Evolutionary conservation across 2,797 vertebrate genomes (phyloP).

Genomic region (Euthynnus affinis): DNA sequence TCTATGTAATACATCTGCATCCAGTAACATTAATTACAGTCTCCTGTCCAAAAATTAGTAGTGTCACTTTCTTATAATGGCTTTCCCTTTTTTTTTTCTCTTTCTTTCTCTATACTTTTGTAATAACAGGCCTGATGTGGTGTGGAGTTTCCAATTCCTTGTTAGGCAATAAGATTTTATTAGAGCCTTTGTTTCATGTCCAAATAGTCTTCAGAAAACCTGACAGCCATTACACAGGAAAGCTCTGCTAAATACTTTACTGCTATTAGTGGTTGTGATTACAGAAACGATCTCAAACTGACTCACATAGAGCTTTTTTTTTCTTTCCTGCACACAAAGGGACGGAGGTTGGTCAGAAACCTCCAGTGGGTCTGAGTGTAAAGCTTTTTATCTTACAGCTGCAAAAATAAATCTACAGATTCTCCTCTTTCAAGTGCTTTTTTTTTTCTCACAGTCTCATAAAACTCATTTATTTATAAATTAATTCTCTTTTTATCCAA

Average conservation of each 20-base stretch:
- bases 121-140: conserved; percentile 49
- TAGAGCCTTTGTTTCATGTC: conserved; percentile 28
- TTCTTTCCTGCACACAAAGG: conserved; percentile 31
- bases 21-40: conserved; percentile 59
- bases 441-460: background rate
- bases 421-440: background rate
- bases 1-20: conserved; percentile 30
- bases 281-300: conserved; percentile 62
- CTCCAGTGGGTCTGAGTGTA: background rate
- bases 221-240: conserved; percentile 59
- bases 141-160: conserved; percentile 33
- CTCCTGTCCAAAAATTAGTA: conserved; percentile 55
- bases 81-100: conserved; percentile 63
- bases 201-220: conserved; percentile 49
- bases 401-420: conserved; percentile 37
- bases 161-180: conserved; percentile 61
- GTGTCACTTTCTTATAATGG: conserved; percentile 43
- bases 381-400: conserved; percentile 34
- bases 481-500: background rate
- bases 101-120: conserved; percentile 60
- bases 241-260: conserved; percentile 57
- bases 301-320: conserved; percentile 42
- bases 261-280: conserved; percentile 68
- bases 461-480: background rate
- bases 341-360: conserved; percentile 16